A percentile compares a stretch with the other conserved stretches of the same genome.
Evolutionary conservation across 2,888 invertebrate species (phyloP).

Genomic region (Dasysyrphus albostriatus): DNA sequence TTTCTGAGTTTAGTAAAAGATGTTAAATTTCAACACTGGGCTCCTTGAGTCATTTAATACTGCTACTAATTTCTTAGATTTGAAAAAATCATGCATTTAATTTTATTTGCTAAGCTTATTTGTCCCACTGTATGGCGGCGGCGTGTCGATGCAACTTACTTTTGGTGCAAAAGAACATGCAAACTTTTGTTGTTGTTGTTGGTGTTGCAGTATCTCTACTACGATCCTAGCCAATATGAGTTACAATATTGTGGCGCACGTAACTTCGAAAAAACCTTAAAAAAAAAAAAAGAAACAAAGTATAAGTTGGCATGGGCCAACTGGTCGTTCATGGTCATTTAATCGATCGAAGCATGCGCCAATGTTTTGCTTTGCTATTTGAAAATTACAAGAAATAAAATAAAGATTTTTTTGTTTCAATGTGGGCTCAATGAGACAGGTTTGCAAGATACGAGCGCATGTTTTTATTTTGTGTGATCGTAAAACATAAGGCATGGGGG

Average conservation of each 20-base stretch:
- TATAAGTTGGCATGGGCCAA: conserved; percentile 32
- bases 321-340: conserved; percentile 64
- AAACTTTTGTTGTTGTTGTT: conserved; percentile 30
- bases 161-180: conserved; percentile 62
- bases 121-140: not conserved
- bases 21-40: too few species aligned
- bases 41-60: too few species aligned
- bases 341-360: conserved; percentile 73
- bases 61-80: too few species aligned
- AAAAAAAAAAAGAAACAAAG: not conserved
- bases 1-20: too few species aligned
- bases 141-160: not conserved
- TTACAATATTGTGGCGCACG: conserved; percentile 56
- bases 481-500: conserved; percentile 19
- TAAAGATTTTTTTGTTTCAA: conserved; percentile 11
- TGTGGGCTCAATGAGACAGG: conserved; percentile 70
- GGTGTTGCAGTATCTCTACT: not conserved
- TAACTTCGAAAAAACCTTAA: conserved; percentile 8
- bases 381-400: conserved; percentile 31
- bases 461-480: conserved; percentile 2
- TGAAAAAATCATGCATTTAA: too few species aligned
- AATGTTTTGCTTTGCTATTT: conserved; percentile 36
- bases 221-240: conserved; percentile 42
- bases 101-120: not conserved
- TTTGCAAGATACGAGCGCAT: conserved; percentile 41